phyloP scores from a whole-genome alignment of 2,113 vertebrate genomes.

The Uria aalge region DNA sequence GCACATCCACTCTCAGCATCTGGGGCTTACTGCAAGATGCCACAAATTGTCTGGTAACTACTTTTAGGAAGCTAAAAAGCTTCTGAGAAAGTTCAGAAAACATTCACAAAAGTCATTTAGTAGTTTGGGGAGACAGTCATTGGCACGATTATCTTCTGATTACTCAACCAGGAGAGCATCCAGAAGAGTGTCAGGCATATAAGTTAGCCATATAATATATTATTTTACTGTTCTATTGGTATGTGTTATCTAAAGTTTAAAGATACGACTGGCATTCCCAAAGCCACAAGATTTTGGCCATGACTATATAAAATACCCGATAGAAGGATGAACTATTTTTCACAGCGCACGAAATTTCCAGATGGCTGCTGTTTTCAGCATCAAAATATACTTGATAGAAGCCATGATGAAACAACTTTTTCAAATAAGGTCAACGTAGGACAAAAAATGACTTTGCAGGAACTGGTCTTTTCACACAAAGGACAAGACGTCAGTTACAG shows the following conservation, averaged over 20 bases:
- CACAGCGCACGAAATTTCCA: background rate
- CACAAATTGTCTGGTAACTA: background rate
- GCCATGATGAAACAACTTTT: background rate
- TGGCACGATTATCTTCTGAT: background rate
- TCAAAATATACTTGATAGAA: background rate
- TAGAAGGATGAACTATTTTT: background rate
- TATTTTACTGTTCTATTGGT: background rate
- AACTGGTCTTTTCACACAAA: conserved; percentile 49
- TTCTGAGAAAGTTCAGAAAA: background rate
- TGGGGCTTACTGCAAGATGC: background rate
- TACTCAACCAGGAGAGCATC: background rate
- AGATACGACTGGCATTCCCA: background rate
- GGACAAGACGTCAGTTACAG: conserved; percentile 58
- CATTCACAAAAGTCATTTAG: background rate
- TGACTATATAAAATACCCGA: background rate
- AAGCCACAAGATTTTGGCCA: background rate
- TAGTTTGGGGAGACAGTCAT: background rate
- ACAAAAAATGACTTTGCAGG: conserved; percentile 59
- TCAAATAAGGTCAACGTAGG: background rate
- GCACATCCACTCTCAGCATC: background rate
- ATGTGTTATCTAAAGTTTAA: background rate
- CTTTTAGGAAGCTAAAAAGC: background rate
- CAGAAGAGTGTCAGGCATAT: background rate
- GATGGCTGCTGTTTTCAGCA: background rate
- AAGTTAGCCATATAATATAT: background rate